These are phyloP conservation scores for Lamellibrachia satsuma DNA, from an alignment of 2,888 invertebrate genomes.

Conservation along the genomic window DNA sequence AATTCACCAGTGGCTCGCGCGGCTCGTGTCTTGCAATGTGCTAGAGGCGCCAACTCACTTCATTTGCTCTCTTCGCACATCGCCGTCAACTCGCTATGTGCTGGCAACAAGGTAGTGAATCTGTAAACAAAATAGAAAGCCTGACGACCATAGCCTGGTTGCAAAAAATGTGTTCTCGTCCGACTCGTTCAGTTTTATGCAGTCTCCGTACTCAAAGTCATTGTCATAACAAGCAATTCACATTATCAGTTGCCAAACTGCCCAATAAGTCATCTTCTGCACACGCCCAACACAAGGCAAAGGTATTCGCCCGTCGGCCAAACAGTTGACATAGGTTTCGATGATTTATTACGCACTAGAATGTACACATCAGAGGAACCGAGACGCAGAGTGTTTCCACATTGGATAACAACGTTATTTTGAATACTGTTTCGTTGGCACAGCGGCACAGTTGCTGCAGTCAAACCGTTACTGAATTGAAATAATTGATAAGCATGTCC, in stretches of 20 bases:
- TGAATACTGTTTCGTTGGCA: not conserved
- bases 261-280: not conserved
- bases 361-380: not conserved
- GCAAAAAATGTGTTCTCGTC: not conserved
- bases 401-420: not conserved
- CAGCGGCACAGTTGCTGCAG: not conserved
- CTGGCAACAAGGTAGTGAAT: not conserved
- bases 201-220: not conserved
- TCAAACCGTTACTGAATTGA: not conserved
- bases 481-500: not conserved
- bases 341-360: not conserved
- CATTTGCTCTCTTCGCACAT: not conserved
- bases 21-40: not conserved
- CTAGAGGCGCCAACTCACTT: not conserved
- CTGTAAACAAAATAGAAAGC: not conserved
- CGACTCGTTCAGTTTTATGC: not conserved
- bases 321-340: not conserved
- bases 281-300: not conserved
- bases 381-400: not conserved
- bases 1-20: not conserved
- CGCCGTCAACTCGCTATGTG: not conserved
- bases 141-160: not conserved
- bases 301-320: conserved; percentile 6
- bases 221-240: not conserved
- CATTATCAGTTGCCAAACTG: not conserved